These are phyloP conservation scores for Trachemys scripta DNA, from an alignment of 2,113 vertebrate genomes.

Conservation along the genomic window DNA sequence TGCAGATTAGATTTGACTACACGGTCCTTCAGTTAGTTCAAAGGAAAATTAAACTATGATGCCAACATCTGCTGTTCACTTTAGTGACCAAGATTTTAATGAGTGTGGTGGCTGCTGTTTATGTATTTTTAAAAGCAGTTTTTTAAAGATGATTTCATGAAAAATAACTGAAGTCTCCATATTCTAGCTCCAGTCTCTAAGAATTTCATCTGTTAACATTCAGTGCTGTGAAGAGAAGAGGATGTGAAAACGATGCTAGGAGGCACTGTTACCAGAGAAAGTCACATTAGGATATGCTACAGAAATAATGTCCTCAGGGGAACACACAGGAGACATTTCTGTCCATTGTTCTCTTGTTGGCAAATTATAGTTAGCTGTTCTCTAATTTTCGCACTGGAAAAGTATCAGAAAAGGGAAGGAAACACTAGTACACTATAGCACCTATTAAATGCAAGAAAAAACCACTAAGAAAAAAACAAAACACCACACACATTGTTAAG, in stretches of 20 bases:
- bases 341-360: neutral
- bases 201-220: neutral
- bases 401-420: neutral
- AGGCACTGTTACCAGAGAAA: neutral
- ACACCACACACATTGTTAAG: neutral
- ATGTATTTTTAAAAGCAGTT: neutral
- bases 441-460: neutral
- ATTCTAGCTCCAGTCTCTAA: neutral
- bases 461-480: neutral
- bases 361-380: neutral
- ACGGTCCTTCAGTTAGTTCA: neutral
- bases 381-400: neutral
- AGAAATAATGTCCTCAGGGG: neutral
- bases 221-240: neutral
- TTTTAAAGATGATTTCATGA: neutral
- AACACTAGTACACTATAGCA: neutral
- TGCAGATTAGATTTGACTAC: neutral
- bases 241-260: neutral
- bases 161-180: neutral
- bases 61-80: neutral
- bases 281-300: neutral
- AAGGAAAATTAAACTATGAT: neutral
- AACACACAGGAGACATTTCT: neutral
- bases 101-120: neutral
- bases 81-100: neutral